These are phyloP conservation scores for Lonchura striata DNA, from an alignment of 2,113 vertebrate species.

Conservation along the genomic window DNA sequence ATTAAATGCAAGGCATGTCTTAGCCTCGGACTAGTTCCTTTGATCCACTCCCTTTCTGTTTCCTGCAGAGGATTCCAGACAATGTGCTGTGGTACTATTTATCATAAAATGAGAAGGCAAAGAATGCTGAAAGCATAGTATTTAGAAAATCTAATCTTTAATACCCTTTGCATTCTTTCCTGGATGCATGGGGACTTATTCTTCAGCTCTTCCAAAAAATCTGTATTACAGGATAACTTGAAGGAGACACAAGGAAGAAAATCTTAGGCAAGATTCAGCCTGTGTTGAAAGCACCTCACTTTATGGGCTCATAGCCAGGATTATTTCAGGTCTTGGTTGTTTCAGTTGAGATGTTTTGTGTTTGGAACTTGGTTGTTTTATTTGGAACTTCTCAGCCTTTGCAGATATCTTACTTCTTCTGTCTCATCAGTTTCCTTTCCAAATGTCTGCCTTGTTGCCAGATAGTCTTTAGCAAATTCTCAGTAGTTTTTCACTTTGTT, in stretches of 20 bases:
- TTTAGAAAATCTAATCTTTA: not conserved
- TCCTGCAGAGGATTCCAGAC: constrained; percentile 26
- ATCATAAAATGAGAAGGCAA: constrained; percentile 24
- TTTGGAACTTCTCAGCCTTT: not conserved
- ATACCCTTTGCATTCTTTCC: not conserved
- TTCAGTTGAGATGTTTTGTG: not conserved
- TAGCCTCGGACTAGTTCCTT: not conserved
- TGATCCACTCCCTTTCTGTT: not conserved
- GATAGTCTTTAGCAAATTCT: not conserved
- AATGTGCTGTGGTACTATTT: constrained; percentile 15
- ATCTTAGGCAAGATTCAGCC: not conserved
- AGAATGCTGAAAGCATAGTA: constrained; percentile 22
- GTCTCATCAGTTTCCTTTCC: not conserved
- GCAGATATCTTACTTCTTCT: not conserved
- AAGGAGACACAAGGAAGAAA: not conserved
- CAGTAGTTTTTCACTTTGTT: not conserved
- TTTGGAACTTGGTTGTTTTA: not conserved
- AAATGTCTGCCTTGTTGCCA: not conserved
- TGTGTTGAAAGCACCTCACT: not conserved
- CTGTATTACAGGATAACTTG: not conserved
- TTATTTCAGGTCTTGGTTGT: not conserved
- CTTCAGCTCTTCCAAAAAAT: not conserved
- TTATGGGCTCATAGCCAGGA: not conserved
- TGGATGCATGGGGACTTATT: not conserved
- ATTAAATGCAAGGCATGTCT: constrained; percentile 6